Evolutionary conservation across 2,888 invertebrate genomes (phyloP).

Genomic region (Caenorhabditis plicata): DNA sequence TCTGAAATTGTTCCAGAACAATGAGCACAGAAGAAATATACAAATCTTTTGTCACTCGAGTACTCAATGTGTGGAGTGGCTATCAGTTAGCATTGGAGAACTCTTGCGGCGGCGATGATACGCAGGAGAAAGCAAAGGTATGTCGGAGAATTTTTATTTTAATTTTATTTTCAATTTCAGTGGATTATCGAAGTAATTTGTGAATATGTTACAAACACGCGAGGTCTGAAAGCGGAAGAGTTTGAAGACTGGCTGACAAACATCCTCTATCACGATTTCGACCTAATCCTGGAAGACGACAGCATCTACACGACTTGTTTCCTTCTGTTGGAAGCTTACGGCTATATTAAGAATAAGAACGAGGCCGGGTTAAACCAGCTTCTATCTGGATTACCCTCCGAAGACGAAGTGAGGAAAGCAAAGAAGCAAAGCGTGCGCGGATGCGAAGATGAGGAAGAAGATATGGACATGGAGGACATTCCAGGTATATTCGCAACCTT

Average conservation of each 20-base stretch:
- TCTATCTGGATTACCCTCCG: conserved; percentile 23
- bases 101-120: conserved; percentile 48
- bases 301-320: conserved; percentile 42
- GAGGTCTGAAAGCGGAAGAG: conserved; percentile 46
- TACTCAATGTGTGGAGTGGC: conserved; percentile 43
- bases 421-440: conserved; percentile 28
- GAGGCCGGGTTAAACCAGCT: conserved; percentile 28
- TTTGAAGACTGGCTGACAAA: conserved; percentile 54
- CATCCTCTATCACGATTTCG: conserved; percentile 50
- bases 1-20: conserved; percentile 1
- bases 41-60: conserved; percentile 21
- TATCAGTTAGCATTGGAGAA: conserved; percentile 52
- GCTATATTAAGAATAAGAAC: conserved; percentile 41
- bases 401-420: conserved; percentile 21
- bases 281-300: conserved; percentile 54
- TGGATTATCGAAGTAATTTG: conserved; percentile 48
- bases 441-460: conserved; percentile 28
- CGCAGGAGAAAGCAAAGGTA: conserved; percentile 43
- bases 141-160: conserved; percentile 6
- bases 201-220: conserved; percentile 35
- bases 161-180: conserved; percentile 23
- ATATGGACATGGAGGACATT: conserved; percentile 35
- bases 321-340: conserved; percentile 42
- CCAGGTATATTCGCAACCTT: too few species aligned
- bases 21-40: conserved; percentile 7